Conservation (phyloP, 2,888 invertebrate species). For the Drosophila pullipes region DNA sequence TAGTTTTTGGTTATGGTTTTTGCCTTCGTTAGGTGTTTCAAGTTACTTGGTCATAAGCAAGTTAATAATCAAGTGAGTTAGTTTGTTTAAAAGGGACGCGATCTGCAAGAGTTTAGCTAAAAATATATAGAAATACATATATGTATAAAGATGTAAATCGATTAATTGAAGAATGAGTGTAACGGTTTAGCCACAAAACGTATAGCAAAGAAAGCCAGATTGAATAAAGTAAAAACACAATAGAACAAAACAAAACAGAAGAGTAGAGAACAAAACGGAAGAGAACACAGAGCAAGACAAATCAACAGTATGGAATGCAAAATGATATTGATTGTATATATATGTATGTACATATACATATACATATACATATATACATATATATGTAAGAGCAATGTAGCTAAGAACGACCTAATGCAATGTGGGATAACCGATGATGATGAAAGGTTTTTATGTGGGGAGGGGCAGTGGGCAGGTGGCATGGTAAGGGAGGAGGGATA, state of each 20-base stretch:
- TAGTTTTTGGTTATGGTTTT: conserved; percentile 19
- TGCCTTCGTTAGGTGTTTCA: conserved; percentile 34
- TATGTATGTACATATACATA: not conserved
- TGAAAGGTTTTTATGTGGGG: not conserved
- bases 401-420: conserved; percentile 1
- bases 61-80: conserved; percentile 36
- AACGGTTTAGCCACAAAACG: conserved; percentile 54
- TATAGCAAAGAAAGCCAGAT: conserved; percentile 27
- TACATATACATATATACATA: not conserved
- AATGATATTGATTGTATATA: conserved; percentile 3
- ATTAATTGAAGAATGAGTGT: conserved; percentile 58
- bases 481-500: not conserved
- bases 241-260: conserved; percentile 1
- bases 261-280: conserved; percentile 6
- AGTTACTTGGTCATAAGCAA: conserved; percentile 18
- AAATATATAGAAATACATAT: conserved; percentile 77
- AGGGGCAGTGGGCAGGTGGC: not conserved
- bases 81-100: conserved; percentile 58
- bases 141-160: conserved; percentile 57
- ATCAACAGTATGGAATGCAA: conserved; percentile 18
- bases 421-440: not conserved
- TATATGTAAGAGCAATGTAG: not conserved
- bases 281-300: conserved; percentile 18
- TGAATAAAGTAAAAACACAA: conserved; percentile 12
- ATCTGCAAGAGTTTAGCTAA: conserved; percentile 82